Percentiles rank a stretch among this genome's conserved stretches.
phyloP scores from a whole-genome alignment of 2,888 invertebrate genomes.

The Pterostichus madidus region DNA sequence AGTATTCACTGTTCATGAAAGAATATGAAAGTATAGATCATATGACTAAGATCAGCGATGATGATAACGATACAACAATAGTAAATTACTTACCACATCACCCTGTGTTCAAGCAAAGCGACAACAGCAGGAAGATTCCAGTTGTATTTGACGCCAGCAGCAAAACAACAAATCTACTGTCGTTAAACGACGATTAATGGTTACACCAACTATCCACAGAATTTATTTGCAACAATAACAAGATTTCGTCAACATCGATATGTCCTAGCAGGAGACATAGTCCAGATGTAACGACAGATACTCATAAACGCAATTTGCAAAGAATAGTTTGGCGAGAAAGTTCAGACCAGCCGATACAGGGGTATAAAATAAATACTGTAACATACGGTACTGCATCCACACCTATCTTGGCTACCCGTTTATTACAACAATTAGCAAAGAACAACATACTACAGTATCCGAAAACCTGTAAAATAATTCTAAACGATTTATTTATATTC shows the following conservation, averaged over 20 bases:
- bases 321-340: constrained; percentile 4
- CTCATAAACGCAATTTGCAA: not conserved
- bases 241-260: no score
- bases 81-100: no score
- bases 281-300: constrained; percentile 40
- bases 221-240: no score
- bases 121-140: no score
- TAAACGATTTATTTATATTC: constrained; percentile 3
- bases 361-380: not conserved
- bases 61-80: no score
- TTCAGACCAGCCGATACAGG: not conserved
- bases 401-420: constrained; percentile 28
- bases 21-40: not conserved
- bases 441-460: constrained; percentile 11
- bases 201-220: not conserved
- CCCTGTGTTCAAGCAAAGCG: not conserved
- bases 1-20: not conserved
- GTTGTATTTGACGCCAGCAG: not conserved
- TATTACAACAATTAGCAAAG: constrained; percentile 21
- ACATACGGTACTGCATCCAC: constrained; percentile 2
- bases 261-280: no score
- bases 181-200: not conserved
- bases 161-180: not conserved
- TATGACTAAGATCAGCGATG: no score
- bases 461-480: not conserved